Evolutionary conservation across 2,113 vertebrate genomes (phyloP).

Genomic region (Sterrhoptilus dennistouni): DNA sequence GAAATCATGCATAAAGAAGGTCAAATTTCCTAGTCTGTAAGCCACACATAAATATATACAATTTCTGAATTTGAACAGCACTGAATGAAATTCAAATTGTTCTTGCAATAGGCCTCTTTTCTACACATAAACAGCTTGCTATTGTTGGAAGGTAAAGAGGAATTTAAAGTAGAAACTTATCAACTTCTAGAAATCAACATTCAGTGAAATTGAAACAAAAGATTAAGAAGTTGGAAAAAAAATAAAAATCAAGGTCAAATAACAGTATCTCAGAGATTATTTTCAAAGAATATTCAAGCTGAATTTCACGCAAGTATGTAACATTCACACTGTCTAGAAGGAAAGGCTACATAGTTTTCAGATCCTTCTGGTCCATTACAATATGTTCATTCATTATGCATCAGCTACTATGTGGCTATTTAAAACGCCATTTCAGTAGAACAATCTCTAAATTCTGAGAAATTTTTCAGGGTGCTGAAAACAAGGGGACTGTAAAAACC

Average conservation of each 20-base stretch:
- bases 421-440: conserved; percentile 8
- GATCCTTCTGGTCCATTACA: conserved; percentile 14
- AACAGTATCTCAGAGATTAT: neutral
- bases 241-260: neutral
- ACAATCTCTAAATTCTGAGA: neutral
- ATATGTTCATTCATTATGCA: neutral
- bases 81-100: neutral
- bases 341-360: neutral
- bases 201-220: neutral
- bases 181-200: neutral
- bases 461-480: neutral
- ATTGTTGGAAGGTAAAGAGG: neutral
- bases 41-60: neutral
- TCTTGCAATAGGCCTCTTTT: neutral
- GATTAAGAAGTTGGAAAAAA: neutral
- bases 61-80: neutral
- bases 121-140: neutral
- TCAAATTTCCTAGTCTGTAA: neutral
- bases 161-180: neutral
- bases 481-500: neutral
- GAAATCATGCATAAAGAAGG: neutral
- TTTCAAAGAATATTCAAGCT: neutral
- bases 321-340: neutral
- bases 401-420: neutral
- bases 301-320: neutral